Evolutionary conservation across 1,140 invertebrate species (phyloP).

Genomic region (Delia radicum): DNA sequence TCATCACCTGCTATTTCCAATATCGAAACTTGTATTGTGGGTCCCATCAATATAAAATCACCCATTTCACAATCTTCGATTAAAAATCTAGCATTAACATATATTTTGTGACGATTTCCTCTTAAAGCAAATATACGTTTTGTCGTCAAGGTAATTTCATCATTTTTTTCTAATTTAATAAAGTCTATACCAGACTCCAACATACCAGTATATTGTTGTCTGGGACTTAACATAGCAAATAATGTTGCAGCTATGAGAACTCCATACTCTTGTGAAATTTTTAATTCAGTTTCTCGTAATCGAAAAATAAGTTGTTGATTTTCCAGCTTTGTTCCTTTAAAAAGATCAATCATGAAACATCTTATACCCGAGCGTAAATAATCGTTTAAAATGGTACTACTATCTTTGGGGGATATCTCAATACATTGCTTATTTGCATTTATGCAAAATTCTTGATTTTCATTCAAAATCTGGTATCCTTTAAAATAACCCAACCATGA

Average conservation of each 20-base stretch:
- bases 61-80: constrained; percentile 31
- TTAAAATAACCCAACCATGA: constrained; percentile 41
- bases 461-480: constrained; percentile 38
- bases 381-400: neutral
- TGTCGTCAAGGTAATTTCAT: constrained; percentile 32
- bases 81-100: constrained; percentile 45
- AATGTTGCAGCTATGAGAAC: constrained; percentile 46
- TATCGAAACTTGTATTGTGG: constrained; percentile 43
- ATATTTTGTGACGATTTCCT: constrained; percentile 30
- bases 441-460: constrained; percentile 20
- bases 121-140: constrained; percentile 35
- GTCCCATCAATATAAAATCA: constrained; percentile 44
- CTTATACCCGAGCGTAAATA: constrained; percentile 37
- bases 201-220: constrained; percentile 42
- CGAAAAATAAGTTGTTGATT: constrained; percentile 42
- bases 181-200: neutral
- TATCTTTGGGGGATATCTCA: constrained; percentile 27
- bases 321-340: constrained; percentile 33
- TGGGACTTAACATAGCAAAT: constrained; percentile 41
- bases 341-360: constrained; percentile 44
- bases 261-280: constrained; percentile 38
- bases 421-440: constrained; percentile 43
- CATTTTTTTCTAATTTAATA: constrained; percentile 22
- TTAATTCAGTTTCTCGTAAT: constrained; percentile 42
- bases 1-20: constrained; percentile 13